Evolutionary conservation across 2,797 vertebrate species (phyloP).

Genomic region (Melanotaenia maccullochi): DNA sequence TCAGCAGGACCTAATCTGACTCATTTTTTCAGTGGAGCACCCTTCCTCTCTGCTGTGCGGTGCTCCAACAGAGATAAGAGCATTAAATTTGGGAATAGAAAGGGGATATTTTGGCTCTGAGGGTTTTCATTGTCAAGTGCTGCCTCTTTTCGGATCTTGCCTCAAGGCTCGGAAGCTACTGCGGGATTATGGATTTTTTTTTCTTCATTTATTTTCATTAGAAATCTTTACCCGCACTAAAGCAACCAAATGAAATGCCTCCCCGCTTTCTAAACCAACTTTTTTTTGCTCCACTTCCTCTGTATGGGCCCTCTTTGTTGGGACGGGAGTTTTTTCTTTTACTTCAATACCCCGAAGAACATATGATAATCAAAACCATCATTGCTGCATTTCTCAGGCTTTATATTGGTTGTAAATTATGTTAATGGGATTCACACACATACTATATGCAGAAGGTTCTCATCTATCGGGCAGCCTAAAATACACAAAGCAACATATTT

Average conservation of each 20-base stretch:
- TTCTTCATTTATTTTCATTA: slow-evolving; percentile 78
- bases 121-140: slow-evolving; percentile 58
- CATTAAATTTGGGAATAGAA: slow-evolving; percentile 60
- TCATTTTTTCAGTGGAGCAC: slow-evolving; percentile 20
- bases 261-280: slow-evolving; percentile 59
- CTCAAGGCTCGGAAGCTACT: slow-evolving; percentile 64
- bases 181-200: slow-evolving; percentile 66
- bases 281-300: slow-evolving; percentile 64
- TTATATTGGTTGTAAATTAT: slow-evolving; percentile 84
- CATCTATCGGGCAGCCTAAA: slow-evolving; percentile 33
- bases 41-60: slow-evolving; percentile 37
- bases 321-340: slow-evolving; percentile 41
- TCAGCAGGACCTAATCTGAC: slow-evolving; percentile 74
- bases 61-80: slow-evolving; percentile 60
- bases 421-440: slow-evolving; percentile 75
- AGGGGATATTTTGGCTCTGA: slow-evolving; percentile 43
- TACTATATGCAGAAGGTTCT: slow-evolving; percentile 62
- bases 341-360: slow-evolving; percentile 73
- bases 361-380: slow-evolving; percentile 85
- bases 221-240: slow-evolving; percentile 73
- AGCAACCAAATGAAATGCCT: slow-evolving; percentile 74
- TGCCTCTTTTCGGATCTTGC: slow-evolving; percentile 31
- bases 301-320: slow-evolving; percentile 69
- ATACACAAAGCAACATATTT: slow-evolving; percentile 54
- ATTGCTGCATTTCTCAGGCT: slow-evolving; percentile 71